Base-by-base conservation (phyloP, 2,888 invertebrate genomes). In the Nemapogon koenigi region DNA sequence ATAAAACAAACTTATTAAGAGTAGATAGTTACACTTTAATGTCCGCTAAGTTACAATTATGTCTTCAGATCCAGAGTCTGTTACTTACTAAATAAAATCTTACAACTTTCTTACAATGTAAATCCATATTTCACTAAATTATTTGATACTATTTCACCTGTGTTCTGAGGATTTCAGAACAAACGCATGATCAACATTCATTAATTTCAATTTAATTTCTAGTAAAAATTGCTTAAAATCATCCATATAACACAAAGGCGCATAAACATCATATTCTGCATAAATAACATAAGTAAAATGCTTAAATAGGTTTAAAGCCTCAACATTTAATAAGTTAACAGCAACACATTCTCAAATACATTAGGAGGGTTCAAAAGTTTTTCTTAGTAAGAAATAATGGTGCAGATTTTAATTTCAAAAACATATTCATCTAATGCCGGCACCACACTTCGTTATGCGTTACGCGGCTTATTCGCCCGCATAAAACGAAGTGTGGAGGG, bases 201-300 rank as follows among this genome's bases (percentile, higher is more conserved):
- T 66, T 53, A 61, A 45, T 29, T 47, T 53, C 46, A 76, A 51
- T 41, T 50, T 43, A 1, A 76, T 44, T 16, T 54, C 45, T 15
- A 79, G 78, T 43, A 68, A 46, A 22, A 58, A 57, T 41, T 45
- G 45, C 43, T 51, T 57, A 40, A 96, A 63, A 43, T 88, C 83
- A 16, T 86, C 68, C 55, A 84, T 91, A 55, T 88, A 91, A 27
- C 71, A 62, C 1, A 83, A 50, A 0, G 96, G 96, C 36, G 87
- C 89, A 97, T 97, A 97, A 6, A 83, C 83, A 65, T 97, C 97
- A 3, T 57, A 80, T 3, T 76, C 68, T 7, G 91, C 90, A 61
- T 94, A 97, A 57, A 91, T 90, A 33, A 95, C 83, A 53, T 65
- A 61, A 8, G 61, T 65, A 4, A 55, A 40, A 48, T 57, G 49